Percentiles rank a stretch among this genome's conserved stretches.
Conservation (phyloP, 2,797 vertebrate genomes). For the Diplodus sargus region DNA sequence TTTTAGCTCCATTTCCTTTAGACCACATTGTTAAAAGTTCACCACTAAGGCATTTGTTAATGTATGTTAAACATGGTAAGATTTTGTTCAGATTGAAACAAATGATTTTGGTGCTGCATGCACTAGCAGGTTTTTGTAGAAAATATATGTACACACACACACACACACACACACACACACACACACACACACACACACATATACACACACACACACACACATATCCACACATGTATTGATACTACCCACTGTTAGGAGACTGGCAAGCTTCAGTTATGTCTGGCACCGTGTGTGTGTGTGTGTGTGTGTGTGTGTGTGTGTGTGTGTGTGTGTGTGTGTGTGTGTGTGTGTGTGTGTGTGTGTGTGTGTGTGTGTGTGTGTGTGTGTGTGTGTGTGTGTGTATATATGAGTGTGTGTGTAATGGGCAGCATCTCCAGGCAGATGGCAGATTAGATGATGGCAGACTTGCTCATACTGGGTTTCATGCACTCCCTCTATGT, state of each 20-base stretch:
- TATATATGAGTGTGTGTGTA: constrained; percentile 34
- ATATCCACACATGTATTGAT: neutral
- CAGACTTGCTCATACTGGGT: constrained; percentile 60
- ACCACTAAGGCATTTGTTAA: constrained; percentile 5
- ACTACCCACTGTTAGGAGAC: constrained; percentile 44
- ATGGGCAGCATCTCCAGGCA: constrained; percentile 68
- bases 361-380: constrained; percentile 18
- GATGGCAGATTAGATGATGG: constrained; percentile 80
- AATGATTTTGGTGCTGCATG: neutral
- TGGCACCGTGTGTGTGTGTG: constrained; percentile 41
- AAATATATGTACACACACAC: too few species aligned
- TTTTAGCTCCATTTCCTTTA: constrained; percentile 20
- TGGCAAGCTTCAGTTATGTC: constrained; percentile 61
- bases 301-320: constrained; percentile 18
- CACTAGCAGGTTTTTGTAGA: constrained; percentile 12
- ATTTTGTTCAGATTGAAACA: neutral
- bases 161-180: too few species aligned
- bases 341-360: constrained; percentile 32
- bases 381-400: constrained; percentile 12
- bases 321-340: constrained; percentile 34
- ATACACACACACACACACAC: too few species aligned
- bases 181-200: too few species aligned
- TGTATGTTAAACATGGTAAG: constrained; percentile 21
- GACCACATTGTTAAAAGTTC: constrained; percentile 25
- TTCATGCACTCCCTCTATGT: constrained; percentile 37